Conservation (phyloP, 2,888 invertebrate genomes). For the Lysandra bellargus region DNA sequence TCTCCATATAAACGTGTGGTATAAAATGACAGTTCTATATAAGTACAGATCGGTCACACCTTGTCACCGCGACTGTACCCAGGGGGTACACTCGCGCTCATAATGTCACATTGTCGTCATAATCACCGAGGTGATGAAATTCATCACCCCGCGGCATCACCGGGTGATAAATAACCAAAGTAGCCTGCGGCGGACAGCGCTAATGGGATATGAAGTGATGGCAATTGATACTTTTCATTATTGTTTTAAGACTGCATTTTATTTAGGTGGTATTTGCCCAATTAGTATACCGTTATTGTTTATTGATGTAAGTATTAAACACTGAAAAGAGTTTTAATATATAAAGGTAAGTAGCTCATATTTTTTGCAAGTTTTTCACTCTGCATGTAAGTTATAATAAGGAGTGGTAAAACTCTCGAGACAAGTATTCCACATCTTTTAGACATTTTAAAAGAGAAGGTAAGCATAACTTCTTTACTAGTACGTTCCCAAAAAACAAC, state of each 20-base stretch:
- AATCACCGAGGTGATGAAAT: not conserved
- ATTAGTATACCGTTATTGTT: no score
- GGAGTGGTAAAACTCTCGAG: no score
- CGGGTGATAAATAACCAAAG: slow-evolving; percentile 16
- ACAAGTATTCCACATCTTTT: no score
- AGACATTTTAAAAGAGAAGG: no score
- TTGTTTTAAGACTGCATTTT: not conserved
- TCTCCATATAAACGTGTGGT: not conserved
- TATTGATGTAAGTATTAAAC: no score
- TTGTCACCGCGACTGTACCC: slow-evolving; percentile 1
- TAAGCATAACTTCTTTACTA: no score
- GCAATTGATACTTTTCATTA: not conserved
- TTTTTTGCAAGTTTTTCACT: no score
- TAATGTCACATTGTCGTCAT: slow-evolving; percentile 16
- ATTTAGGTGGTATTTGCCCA: not conserved
- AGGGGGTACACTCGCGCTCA: not conserved
- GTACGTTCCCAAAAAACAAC: no score
- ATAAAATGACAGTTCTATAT: not conserved
- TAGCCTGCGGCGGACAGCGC: not conserved
- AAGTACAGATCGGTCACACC: slow-evolving; percentile 1
- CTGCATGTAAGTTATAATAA: no score
- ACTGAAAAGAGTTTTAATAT: no score
- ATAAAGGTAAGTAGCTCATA: no score
- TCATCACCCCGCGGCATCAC: slow-evolving; percentile 4
- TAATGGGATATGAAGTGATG: not conserved